Base-by-base conservation (phyloP, 2,113 vertebrate genomes). In the Plestiodon gilberti region DNA sequence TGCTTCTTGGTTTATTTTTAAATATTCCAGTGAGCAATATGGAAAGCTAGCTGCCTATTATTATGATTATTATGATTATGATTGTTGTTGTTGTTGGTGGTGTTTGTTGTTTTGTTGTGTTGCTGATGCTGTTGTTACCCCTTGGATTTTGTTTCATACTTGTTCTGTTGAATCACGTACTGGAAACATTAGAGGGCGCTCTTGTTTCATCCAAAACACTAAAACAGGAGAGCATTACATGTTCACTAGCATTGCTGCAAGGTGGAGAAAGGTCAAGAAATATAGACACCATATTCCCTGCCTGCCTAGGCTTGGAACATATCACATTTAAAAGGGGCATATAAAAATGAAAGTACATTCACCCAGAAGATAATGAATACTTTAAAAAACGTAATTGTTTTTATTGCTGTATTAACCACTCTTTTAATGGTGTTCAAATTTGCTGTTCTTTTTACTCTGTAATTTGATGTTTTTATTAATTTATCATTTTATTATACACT, bases 121-220 rank as follows among this genome's bases (percentile, higher is more conserved):
- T 48, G 43, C 43, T 8, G 8, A 5, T 48, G 4, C 43, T 48
- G 43, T 18, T 10, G 33, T 22, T 74, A 40, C 65, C 30, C n/a
- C 28, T 1, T 69, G 22, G 7, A 52, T 65, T 86, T 55, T 85
- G 75, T 40, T 13, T 57, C 20, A 33, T 13, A 43, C 18, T 22
- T 67, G 28, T 81, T 38, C 4, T 18, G 55, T 11, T 3, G 55
- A 77, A 59, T 1, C 74, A 5, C 25, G 43, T 20, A 11, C 0
- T 61, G 8, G 0, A n/a, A 77, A 61, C 84, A 87, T 33, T 1
- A 85, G 94, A 86, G 87, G 89, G 75, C 89, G 74, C 73, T 89
- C 3, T 20, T 81, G 67, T 86, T 79, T 83, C 38, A 25, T 52
- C 14, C 33, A 89, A 86, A 83, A 40, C 55, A 74, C 17, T 43